Percentiles rank a stretch among this genome's conserved stretches.
phyloP scores from a whole-genome alignment of 2,113 vertebrate species.

The Rhabdornis inornatus region DNA sequence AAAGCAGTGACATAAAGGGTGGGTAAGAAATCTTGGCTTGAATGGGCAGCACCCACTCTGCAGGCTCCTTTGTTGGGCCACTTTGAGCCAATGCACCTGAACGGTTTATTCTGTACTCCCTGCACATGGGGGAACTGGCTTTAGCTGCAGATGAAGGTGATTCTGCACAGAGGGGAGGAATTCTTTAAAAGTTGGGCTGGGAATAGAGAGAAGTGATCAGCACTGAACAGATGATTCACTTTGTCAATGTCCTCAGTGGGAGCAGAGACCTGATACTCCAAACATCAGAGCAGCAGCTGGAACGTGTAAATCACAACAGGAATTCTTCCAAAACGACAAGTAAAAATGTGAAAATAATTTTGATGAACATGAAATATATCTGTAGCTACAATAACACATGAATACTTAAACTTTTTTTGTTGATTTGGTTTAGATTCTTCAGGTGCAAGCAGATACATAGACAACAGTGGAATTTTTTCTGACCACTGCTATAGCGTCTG shows the following conservation, averaged over 20 bases:
- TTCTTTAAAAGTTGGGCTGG: not conserved
- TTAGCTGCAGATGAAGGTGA: not conserved
- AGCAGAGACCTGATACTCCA: not conserved
- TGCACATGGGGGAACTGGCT: not conserved
- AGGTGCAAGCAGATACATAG: conserved; percentile 75
- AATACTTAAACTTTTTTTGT: not conserved
- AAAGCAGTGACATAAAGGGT: not conserved
- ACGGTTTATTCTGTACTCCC: not conserved
- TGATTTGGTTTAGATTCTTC: conserved; percentile 69
- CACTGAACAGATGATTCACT: fast-evolving
- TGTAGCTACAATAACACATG: not conserved
- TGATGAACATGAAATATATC: not conserved
- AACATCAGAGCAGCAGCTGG: not conserved
- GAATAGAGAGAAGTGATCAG: not conserved
- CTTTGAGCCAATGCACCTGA: not conserved
- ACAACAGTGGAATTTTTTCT: conserved; percentile 81
- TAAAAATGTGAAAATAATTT: not conserved
- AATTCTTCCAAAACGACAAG: not conserved
- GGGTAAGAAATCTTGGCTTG: not conserved
- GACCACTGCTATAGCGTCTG: conserved; percentile 83
- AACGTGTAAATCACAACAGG: not conserved
- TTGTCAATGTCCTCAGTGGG: not conserved
- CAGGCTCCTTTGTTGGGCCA: fast-evolving
- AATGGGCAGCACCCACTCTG: not conserved
- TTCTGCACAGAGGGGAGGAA: not conserved